These are phyloP conservation scores for Margarornis squamiger DNA, from an alignment of 2,797 vertebrate genomes.

Conservation along the genomic window DNA sequence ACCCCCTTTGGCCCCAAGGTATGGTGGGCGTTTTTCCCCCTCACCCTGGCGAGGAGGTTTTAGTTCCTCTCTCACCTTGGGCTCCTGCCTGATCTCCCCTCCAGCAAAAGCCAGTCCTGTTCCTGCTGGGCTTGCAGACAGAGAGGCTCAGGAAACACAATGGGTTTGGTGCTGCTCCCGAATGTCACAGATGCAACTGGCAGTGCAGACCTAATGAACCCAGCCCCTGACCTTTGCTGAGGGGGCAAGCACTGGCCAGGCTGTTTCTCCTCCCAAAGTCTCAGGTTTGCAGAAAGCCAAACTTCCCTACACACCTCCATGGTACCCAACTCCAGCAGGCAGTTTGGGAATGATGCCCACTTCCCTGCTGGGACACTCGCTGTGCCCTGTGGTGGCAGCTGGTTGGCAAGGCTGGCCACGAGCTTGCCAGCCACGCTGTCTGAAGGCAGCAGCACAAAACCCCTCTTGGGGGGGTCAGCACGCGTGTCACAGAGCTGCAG, in stretches of 20 bases:
- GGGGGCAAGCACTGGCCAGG: neutral
- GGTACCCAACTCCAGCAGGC: accelerated
- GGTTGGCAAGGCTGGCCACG: neutral
- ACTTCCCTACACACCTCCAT: accelerated
- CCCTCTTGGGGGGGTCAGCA: neutral
- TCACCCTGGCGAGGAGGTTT: accelerated
- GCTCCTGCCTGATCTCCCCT: neutral
- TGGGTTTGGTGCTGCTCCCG: neutral
- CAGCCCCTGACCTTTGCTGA: neutral
- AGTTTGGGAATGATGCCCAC: accelerated
- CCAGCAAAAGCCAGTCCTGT: neutral
- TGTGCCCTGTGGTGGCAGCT: neutral
- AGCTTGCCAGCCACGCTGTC: neutral
- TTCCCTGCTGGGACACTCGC: accelerated
- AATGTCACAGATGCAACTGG: neutral
- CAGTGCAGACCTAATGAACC: neutral
- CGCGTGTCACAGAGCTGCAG: neutral
- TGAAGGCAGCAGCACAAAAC: neutral
- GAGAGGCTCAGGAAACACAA: neutral
- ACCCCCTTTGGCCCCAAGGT: neutral
- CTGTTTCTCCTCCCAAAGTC: neutral
- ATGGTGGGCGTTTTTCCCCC: neutral
- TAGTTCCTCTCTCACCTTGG: accelerated
- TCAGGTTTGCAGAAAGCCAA: neutral
- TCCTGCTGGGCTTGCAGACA: neutral